Evolutionary conservation across 2,888 invertebrate species (phyloP), one percentile per base, ranked within the genome.

Genomic region (Sesia bembeciformis): DNA sequence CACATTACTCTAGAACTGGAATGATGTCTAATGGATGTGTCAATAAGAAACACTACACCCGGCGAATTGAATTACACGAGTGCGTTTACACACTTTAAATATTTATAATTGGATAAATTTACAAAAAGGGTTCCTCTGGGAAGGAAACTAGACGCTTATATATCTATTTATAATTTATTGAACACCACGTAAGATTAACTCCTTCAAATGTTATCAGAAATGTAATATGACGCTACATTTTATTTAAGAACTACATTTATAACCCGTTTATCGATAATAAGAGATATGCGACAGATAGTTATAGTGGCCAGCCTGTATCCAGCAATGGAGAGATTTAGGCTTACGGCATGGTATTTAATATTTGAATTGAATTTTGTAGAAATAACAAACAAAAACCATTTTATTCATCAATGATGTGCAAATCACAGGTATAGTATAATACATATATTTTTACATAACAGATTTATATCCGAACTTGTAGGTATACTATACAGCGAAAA

Each of bases 11-110:
- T 67, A 65, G 67, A 70, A 67, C 71, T 68, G 60, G 67, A 68
- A 69, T 68, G 68, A 70, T 71, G 70, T 71, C 66, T 84, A 84
- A 87, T 87, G 87, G 86, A 77, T 81, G 72, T 76, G 86, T 87
- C 85, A 87, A 86, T 87, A 85, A 72, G 85, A 78, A 86, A 85
- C 75, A 72, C 74, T 68, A 86, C 71, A 78, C 81, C 70, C 64
- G 58, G 63, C 66, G 83, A 81, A 80, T 85, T 74, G 73, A 78
- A 78, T 85, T 80, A 84, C 85, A 65, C 67, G 66, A 72, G 76
- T 68, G 70, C 67, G 68, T 74, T 72, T 72, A 75, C 68, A 73
- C 77, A 75, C 72, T 78, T 80, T 79, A 77, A 81, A 83, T 82
- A 80, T 84, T 82, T 84, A 84, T 82, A 81, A 83, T 79, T 80